phyloP scores from a whole-genome alignment of 2,888 invertebrate genomes.

The Elaeidobius kamerunicus region DNA sequence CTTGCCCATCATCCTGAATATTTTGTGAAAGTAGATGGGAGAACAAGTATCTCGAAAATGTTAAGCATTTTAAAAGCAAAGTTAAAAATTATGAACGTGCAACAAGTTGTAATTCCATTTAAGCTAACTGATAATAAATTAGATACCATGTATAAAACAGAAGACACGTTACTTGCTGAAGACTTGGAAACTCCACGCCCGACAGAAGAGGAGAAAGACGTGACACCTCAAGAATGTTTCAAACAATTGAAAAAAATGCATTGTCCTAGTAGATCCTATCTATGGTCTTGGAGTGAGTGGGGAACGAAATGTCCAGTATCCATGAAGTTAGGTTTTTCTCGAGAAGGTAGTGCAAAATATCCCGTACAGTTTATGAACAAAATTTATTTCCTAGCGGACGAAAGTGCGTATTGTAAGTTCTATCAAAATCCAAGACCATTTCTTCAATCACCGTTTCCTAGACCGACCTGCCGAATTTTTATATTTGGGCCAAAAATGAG shows the following conservation, averaged over 20 bases:
- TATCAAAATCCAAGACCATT: conserved; percentile 61
- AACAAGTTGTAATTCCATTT: conserved; percentile 44
- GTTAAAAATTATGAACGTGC: conserved; percentile 47
- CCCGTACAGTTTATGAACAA: conserved; percentile 61
- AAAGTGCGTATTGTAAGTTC: conserved; percentile 54
- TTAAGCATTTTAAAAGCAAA: conserved; percentile 52
- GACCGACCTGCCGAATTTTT: conserved; percentile 58
- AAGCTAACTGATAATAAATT: conserved; percentile 36
- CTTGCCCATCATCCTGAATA: conserved; percentile 54
- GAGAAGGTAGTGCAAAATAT: conserved; percentile 54
- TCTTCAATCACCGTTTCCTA: conserved; percentile 56
- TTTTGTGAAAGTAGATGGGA: conserved; percentile 59
- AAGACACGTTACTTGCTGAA: conserved; percentile 11
- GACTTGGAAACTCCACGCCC: conserved; percentile 33
- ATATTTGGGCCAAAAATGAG: conserved; percentile 59
- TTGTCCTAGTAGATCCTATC: conserved; percentile 43
- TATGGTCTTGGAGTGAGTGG: conserved; percentile 58
- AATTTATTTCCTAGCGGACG: conserved; percentile 58
- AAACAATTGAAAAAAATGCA: conserved; percentile 40
- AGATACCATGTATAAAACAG: conserved; percentile 9
- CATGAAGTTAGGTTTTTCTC: conserved; percentile 54
- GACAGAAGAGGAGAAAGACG: not conserved
- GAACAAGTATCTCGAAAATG: conserved; percentile 52
- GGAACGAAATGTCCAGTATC: conserved; percentile 60
- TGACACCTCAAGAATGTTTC: conserved; percentile 44